Evolutionary conservation across 2,113 vertebrate species (phyloP).

Genomic region (Herpetotheres cachinnans): DNA sequence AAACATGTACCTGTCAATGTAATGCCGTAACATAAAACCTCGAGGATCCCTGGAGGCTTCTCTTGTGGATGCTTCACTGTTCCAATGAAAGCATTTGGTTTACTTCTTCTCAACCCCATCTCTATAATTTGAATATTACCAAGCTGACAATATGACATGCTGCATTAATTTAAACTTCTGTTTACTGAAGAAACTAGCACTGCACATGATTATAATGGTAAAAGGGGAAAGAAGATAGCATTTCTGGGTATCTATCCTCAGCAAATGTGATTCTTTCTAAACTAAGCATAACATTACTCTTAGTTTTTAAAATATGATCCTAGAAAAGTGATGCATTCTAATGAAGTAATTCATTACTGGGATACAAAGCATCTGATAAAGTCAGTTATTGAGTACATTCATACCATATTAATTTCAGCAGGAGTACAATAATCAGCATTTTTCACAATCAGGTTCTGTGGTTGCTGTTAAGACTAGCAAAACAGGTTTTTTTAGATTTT

Average conservation of each 20-base stretch:
- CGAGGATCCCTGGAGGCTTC: background rate
- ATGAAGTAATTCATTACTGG: background rate
- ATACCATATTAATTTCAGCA: accelerated
- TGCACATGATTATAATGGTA: background rate
- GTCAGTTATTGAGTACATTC: background rate
- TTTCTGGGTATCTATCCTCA: background rate
- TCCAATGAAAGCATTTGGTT: conserved; percentile 29
- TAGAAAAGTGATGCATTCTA: background rate
- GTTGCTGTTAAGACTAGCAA: background rate
- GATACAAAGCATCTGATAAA: background rate
- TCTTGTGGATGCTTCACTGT: background rate
- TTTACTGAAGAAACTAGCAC: background rate
- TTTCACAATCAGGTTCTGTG: background rate
- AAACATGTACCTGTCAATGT: background rate
- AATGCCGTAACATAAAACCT: background rate
- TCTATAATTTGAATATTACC: background rate
- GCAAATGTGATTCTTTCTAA: background rate
- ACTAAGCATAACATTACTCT: background rate
- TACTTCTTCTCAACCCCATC: conserved; percentile 29
- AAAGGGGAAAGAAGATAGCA: background rate
- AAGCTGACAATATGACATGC: background rate
- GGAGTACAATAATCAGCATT: background rate
- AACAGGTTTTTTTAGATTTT: background rate
- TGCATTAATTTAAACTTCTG: conserved; percentile 32
- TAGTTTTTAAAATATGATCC: background rate